Evolutionary conservation across 2,113 vertebrate species (phyloP).

Genomic region (Hemichromis elongatus): DNA sequence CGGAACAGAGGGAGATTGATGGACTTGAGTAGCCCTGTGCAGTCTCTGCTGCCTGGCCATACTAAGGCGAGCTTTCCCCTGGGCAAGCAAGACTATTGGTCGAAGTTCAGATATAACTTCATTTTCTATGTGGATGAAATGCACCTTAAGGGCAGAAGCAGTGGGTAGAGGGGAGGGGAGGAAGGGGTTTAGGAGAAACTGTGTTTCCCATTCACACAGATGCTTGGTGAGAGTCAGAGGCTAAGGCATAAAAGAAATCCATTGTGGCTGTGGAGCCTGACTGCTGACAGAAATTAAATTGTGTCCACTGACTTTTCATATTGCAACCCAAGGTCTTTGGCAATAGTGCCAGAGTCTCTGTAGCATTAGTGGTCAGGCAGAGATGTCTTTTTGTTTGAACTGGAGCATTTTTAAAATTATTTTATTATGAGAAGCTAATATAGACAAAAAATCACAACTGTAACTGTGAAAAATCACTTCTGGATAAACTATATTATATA

Average conservation of each 20-base stretch:
- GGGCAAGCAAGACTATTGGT: conserved; percentile 86
- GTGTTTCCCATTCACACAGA: conserved; percentile 54
- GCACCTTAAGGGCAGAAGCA: conserved; percentile 76
- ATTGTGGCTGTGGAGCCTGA: conserved; percentile 68
- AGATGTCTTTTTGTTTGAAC: neutral
- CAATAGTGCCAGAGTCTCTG: conserved; percentile 55
- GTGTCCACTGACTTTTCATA: conserved; percentile 74
- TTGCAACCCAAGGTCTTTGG: conserved; percentile 66
- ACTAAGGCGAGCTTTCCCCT: conserved; percentile 72
- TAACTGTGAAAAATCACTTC: neutral
- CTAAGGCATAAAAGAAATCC: conserved; percentile 69
- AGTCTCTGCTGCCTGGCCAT: conserved; percentile 51
- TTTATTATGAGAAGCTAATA: neutral
- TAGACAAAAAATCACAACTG: neutral
- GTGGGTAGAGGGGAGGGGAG: conserved; percentile 14
- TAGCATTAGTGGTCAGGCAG: conserved; percentile 26
- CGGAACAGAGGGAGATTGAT: conserved; percentile 64
- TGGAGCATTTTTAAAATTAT: conserved; percentile 26
- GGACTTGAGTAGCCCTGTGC: conserved; percentile 54
- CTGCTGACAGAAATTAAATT: conserved; percentile 77
- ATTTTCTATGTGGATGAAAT: conserved; percentile 92
- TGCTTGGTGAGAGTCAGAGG: conserved; percentile 56
- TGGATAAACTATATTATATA: neutral
- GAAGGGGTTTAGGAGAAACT: conserved; percentile 28
- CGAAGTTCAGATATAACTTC: conserved; percentile 90